A percentile compares a stretch with the other conserved stretches of the same genome.
phyloP scores from a whole-genome alignment of 2,888 invertebrate species.

The Metopia argyrocephala region DNA sequence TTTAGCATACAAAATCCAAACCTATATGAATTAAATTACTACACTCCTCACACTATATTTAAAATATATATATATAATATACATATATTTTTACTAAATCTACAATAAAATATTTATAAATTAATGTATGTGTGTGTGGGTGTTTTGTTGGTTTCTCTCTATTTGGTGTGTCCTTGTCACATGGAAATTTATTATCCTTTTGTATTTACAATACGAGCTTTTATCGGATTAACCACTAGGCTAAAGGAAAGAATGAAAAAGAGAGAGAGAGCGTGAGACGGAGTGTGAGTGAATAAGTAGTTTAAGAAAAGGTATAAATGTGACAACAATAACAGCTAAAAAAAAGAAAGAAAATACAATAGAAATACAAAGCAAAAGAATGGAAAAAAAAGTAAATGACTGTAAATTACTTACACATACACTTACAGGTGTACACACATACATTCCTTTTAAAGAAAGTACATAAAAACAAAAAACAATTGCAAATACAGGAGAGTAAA shows the following conservation, averaged over 20 bases:
- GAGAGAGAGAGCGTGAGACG: neutral
- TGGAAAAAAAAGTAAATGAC: neutral
- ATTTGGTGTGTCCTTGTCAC: constrained; percentile 59
- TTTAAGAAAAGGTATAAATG: constrained; percentile 59
- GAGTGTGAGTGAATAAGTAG: constrained; percentile 26
- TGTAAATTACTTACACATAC: neutral
- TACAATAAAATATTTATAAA: neutral
- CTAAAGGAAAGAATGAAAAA: neutral
- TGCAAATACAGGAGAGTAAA: neutral
- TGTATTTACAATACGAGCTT: constrained; percentile 61
- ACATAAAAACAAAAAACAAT: neutral
- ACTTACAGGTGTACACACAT: neutral
- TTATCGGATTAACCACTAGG: constrained; percentile 60
- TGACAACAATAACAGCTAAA: constrained; percentile 34
- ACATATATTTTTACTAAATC: neutral
- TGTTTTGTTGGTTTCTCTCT: neutral
- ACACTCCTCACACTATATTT: neutral
- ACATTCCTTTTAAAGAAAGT: neutral
- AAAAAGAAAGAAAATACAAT: neutral
- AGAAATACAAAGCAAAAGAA: constrained; percentile 16
- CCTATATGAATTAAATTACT: neutral
- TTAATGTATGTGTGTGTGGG: neutral
- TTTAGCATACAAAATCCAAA: constrained; percentile 9
- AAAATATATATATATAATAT: too few species aligned
- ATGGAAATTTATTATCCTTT: constrained; percentile 63